Evolutionary conservation across 2,888 invertebrate species (phyloP).

Genomic region (Drosophila trichaetosa): DNA sequence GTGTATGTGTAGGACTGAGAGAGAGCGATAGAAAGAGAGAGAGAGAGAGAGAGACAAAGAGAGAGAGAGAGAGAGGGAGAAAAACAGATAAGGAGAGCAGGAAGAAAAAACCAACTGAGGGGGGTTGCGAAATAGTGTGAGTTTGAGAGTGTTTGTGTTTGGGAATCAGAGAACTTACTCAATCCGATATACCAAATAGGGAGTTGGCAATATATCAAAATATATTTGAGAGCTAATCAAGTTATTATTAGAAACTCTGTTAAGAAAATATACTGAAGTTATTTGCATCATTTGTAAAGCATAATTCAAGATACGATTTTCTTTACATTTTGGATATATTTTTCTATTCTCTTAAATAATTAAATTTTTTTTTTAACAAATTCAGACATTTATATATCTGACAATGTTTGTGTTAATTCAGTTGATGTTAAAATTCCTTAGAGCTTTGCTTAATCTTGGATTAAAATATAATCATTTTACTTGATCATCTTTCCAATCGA

Average conservation of each 20-base stretch:
- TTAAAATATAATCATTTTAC: background rate
- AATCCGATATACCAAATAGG: background rate
- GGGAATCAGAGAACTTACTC: background rate
- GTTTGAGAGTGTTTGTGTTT: background rate
- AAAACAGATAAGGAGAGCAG: constrained; percentile 13
- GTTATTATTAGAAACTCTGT: background rate
- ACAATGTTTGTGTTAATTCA: background rate
- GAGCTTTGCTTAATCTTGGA: background rate
- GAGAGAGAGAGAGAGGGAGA: constrained; percentile 7
- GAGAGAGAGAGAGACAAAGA: constrained; percentile 15
- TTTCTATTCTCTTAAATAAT: background rate
- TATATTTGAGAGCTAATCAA: background rate
- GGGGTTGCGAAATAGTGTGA: background rate
- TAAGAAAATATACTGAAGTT: background rate
- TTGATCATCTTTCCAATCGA: background rate
- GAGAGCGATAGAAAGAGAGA: constrained; percentile 11
- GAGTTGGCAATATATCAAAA: background rate
- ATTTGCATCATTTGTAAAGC: too few species aligned
- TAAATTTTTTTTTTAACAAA: background rate
- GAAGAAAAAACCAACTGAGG: background rate
- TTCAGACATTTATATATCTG: background rate
- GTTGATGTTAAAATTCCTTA: background rate
- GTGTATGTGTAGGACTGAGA: constrained; percentile 13
- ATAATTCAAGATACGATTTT: too few species aligned
- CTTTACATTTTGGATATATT: background rate